A percentile compares a stretch with the other conserved stretches of the same genome.
Evolutionary conservation across 23 tunicate species (phyloP).

Genomic region (Halocynthia roretzi): DNA sequence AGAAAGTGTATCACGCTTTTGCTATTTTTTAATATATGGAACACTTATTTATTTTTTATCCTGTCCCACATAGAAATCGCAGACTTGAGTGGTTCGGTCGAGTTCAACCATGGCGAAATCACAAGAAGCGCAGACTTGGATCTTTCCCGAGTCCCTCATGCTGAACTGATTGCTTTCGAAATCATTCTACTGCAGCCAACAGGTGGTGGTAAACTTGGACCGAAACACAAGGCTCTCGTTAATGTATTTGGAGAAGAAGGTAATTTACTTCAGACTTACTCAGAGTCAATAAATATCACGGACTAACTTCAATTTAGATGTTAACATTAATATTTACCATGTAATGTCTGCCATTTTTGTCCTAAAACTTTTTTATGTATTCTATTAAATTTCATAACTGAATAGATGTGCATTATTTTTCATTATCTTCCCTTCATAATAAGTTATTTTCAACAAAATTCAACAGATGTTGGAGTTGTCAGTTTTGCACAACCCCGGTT

Average conservation of each 20-base stretch:
- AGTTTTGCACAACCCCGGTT: conserved; percentile 79
- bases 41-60: too few relatives aligned
- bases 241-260: conserved; percentile 95
- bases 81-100: conserved; percentile 37
- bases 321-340: background rate
- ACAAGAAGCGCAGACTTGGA: conserved; percentile 46
- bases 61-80: conserved; percentile 47
- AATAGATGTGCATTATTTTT: background rate
- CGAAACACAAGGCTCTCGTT: conserved; percentile 50
- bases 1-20: too few relatives aligned
- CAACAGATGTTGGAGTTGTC: conserved; percentile 66
- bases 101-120: conserved; percentile 65
- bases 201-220: conserved; percentile 76
- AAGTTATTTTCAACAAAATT: background rate
- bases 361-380: too few relatives aligned
- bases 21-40: too few relatives aligned
- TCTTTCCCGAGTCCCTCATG: conserved; percentile 25
- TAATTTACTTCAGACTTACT: conserved; percentile 1
- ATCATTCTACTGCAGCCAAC: conserved; percentile 57
- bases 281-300: background rate
- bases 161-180: conserved; percentile 30
- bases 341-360: background rate
- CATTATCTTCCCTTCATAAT: background rate
- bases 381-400: too few relatives aligned
- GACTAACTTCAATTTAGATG: background rate